These are phyloP conservation scores for Parnassius orleans DNA, from an alignment of 2,888 invertebrate genomes.

Conservation along the genomic window DNA sequence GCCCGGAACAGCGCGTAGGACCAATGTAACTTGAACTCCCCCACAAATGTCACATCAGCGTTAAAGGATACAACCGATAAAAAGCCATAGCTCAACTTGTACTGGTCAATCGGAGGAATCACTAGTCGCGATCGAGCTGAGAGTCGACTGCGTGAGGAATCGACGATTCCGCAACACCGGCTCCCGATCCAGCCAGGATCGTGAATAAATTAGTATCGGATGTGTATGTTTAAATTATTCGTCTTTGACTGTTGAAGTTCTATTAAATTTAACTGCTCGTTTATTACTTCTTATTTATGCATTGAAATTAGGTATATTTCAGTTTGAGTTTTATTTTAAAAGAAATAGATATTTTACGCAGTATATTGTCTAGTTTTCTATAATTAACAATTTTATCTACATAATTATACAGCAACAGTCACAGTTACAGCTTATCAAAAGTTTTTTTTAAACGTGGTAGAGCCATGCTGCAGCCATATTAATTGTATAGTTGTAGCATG, in stretches of 20 bases:
- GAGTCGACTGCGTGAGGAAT: constrained; percentile 8
- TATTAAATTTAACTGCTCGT: constrained; percentile 19
- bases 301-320: no score
- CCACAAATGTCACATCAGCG: not conserved
- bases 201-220: constrained; percentile 25
- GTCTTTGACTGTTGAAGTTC: constrained; percentile 7
- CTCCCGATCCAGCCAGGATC: constrained; percentile 12
- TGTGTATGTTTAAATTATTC: constrained; percentile 14
- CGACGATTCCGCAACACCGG: constrained; percentile 7
- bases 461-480: no score
- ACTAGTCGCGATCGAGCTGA: not conserved
- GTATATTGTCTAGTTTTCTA: no score
- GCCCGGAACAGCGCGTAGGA: constrained; percentile 37
- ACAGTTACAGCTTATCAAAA: no score
- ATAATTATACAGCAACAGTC: no score
- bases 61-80: not conserved
- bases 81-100: constrained; percentile 5
- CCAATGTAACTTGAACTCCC: constrained; percentile 9
- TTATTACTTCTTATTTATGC: not conserved
- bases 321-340: no score
- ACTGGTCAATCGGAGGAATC: constrained; percentile 4
- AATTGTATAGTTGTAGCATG: no score
- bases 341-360: no score
- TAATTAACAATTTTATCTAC: no score
- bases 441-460: no score